phyloP scores from a whole-genome alignment of 2,113 vertebrate species.

The Neotoma lepida region DNA sequence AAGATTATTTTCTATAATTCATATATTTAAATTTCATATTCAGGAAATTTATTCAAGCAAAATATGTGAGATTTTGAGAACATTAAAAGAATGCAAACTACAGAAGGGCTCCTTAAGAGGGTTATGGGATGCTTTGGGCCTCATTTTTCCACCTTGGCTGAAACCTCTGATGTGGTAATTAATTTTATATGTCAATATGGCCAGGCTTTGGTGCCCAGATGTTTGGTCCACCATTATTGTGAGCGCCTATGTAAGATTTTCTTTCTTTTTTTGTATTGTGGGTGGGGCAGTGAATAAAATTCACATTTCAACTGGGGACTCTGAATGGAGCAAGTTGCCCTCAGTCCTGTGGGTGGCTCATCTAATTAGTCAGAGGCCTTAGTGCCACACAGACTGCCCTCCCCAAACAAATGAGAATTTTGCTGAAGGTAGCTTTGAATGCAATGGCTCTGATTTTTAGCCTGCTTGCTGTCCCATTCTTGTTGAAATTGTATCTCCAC shows the following conservation, averaged over 20 bases:
- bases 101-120: neutral
- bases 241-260: neutral
- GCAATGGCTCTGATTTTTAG: neutral
- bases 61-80: constrained; percentile 36
- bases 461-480: neutral
- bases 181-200: neutral
- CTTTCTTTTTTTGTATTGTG: neutral
- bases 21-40: constrained; percentile 51
- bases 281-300: neutral
- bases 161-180: neutral
- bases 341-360: neutral
- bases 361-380: neutral
- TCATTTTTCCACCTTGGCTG: neutral
- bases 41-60: constrained; percentile 48
- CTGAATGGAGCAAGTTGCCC: neutral
- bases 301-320: neutral
- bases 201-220: neutral
- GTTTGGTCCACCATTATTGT: neutral
- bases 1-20: constrained; percentile 35
- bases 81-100: neutral
- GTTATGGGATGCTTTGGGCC: neutral
- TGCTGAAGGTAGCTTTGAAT: neutral
- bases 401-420: neutral
- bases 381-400: neutral
- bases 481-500: neutral